These are phyloP conservation scores for Aphelocoma coerulescens DNA, from an alignment of 2,113 vertebrate species.

Conservation along the genomic window DNA sequence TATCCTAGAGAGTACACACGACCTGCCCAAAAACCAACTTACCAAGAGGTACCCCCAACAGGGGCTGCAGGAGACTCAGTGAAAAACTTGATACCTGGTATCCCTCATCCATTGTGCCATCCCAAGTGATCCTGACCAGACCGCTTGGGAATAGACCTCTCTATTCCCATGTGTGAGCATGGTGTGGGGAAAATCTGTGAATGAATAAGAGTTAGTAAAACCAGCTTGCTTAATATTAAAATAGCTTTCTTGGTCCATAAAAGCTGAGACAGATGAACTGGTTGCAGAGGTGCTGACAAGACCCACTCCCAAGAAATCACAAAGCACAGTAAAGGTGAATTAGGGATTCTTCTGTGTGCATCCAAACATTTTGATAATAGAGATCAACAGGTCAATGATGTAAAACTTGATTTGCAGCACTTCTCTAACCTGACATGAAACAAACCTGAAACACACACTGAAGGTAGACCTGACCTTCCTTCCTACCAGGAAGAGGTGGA, in stretches of 20 bases:
- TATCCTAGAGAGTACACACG: background rate
- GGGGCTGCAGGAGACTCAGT: background rate
- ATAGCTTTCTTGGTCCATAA: background rate
- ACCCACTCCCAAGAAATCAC: background rate
- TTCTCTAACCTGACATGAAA: background rate
- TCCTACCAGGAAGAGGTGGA: background rate
- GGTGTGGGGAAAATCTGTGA: background rate
- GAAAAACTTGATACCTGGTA: background rate
- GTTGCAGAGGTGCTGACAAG: background rate
- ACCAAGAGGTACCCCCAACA: background rate
- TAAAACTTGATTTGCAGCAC: background rate
- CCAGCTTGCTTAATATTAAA: background rate
- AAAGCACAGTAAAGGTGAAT: background rate
- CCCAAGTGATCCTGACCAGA: background rate
- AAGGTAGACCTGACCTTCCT: background rate
- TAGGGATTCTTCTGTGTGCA: background rate
- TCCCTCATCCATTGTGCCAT: background rate
- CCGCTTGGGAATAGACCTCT: background rate
- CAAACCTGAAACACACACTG: background rate
- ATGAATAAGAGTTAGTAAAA: background rate
- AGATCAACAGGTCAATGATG: background rate
- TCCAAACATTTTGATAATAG: background rate
- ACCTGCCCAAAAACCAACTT: background rate
- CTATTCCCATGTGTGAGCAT: rapidly evolving
- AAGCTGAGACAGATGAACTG: background rate